Evolutionary conservation across 2,113 vertebrate species (phyloP), one percentile per base, ranked within the genome.

Genomic region (Ophiodon elongatus): DNA sequence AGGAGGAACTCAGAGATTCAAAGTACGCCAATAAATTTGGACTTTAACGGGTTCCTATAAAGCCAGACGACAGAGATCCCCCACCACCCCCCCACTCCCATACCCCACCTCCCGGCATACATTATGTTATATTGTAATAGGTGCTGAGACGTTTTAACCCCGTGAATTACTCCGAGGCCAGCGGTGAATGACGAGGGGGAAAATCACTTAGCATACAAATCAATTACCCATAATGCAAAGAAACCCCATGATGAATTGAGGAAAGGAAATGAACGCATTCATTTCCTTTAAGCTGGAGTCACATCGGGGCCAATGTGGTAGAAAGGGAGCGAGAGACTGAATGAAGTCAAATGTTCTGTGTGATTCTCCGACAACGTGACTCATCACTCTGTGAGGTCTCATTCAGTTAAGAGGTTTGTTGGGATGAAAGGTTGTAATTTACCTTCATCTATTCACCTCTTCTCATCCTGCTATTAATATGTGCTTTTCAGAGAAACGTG

Each of bases 121-220:
- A 63, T 63, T 50, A 74, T 83, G 68, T 60, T 66, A 39, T n/a
- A 65, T 19, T 52, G 56, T 81, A 69, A 85, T 60, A 83, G 67
- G 25, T 39, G 47, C 73, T 19, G 65, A 83, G 72, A 79, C 45
- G 73, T 52, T 82, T 84, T 80, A 80, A 81, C 82, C 82, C 8
- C 1, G 21, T 56, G 54, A 81, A 80, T 80, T 52, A 79, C 45
- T 80, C 31, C 6, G 43, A 78, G 64, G 67, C 71, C 75, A 15
- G 47, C 0, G 33, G 27, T 54, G 63, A 86, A 57, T 35, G 85
- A 73, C 2, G 41, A 64, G 29, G 13, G 29, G 21, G 39, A 27
- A 41, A 85, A 75, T 73, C 82, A 64, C 77, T 79, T 43, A 47
- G 73, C 73, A 67, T 60, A 64, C 52, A 41, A 85, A 88, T 89